Conservation (phyloP, 2,797 vertebrate genomes). For the Crypturellus tataupa region DNA sequence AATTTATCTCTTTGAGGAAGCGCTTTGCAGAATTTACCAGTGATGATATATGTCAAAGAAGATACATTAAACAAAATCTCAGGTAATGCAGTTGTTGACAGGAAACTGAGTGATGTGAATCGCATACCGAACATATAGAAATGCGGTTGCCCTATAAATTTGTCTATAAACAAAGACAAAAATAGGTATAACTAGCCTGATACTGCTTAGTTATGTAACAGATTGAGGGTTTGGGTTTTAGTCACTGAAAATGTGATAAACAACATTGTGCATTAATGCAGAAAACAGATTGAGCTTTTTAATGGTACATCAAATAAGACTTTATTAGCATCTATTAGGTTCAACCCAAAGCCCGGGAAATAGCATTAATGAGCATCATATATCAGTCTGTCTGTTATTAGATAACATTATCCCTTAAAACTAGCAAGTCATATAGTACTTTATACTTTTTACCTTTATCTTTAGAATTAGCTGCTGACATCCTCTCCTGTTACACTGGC, state of each 20-base stretch:
- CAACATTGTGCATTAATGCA: constrained; percentile 83
- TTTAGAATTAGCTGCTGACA: constrained; percentile 85
- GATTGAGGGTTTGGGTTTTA: constrained; percentile 81
- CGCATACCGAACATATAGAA: background rate
- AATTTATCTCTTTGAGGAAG: constrained; percentile 14
- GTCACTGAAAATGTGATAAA: constrained; percentile 85
- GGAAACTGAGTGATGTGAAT: background rate
- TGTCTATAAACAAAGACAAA: constrained; percentile 61
- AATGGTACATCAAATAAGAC: constrained; percentile 89
- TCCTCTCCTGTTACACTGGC: constrained; percentile 85
- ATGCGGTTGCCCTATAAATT: constrained; percentile 36
- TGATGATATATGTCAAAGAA: background rate
- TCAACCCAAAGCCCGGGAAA: constrained; percentile 85
- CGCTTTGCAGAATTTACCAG: constrained; percentile 10
- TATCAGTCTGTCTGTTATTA: constrained; percentile 87
- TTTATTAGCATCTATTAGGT: constrained; percentile 89
- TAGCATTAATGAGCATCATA: constrained; percentile 88
- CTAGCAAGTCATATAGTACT: constrained; percentile 84
- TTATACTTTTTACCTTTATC: constrained; percentile 87
- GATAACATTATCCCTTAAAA: constrained; percentile 86
- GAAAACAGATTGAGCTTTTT: constrained; percentile 87
- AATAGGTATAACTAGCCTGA: constrained; percentile 57
- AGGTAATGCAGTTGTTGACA: background rate
- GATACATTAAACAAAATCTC: background rate
- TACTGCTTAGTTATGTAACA: constrained; percentile 77